Conservation (phyloP, 2,888 invertebrate genomes). For the Globia sparganii region DNA sequence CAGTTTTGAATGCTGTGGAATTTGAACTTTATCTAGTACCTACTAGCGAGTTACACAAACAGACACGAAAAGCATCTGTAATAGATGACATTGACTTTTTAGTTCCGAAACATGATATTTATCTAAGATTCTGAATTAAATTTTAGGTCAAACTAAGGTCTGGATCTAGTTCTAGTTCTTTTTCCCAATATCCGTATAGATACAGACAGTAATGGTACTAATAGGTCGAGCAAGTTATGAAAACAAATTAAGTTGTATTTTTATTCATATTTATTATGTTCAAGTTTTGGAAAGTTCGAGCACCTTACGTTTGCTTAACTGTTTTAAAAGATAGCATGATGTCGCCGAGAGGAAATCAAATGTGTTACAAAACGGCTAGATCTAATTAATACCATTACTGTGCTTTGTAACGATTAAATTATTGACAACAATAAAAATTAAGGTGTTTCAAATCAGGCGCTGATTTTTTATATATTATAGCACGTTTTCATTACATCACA, state of each 20-base stretch:
- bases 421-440: not conserved
- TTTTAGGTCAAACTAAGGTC: not conserved
- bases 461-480: not conserved
- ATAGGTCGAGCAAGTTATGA: not conserved
- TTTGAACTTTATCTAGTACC: not conserved
- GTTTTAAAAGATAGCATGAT: not conserved
- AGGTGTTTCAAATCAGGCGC: not conserved
- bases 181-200: not conserved
- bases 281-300: not conserved
- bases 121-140: not conserved
- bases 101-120: not conserved
- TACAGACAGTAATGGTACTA: not conserved
- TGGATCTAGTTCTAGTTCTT: not conserved
- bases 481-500: conserved; percentile 42
- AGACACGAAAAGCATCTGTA: not conserved
- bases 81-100: not conserved
- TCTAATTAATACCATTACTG: not conserved
- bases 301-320: not conserved
- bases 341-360: not conserved
- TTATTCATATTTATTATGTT: not conserved
- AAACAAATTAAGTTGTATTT: not conserved
- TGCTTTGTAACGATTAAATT: not conserved
- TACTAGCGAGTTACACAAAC: not conserved
- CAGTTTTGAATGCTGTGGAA: not conserved
- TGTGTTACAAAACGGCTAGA: not conserved